Percentiles rank a stretch among this genome's conserved stretches.
These are phyloP conservation scores for Entomyzon cyanotis DNA, from an alignment of 2,113 vertebrate genomes.

Conservation along the genomic window DNA sequence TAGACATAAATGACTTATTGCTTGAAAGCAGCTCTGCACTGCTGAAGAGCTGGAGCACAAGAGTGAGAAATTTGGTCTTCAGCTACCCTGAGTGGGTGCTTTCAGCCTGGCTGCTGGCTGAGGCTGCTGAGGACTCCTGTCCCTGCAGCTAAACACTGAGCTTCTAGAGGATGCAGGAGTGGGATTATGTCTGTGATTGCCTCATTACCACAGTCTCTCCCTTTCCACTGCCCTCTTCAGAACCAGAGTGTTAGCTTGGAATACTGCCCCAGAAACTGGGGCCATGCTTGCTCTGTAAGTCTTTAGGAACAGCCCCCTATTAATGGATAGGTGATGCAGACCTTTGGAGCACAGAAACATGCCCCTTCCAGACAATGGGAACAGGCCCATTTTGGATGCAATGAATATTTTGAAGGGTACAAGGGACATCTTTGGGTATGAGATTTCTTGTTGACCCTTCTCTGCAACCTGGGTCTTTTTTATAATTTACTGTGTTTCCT, in stretches of 20 bases:
- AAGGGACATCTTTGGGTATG: not conserved
- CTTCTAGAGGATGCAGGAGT: not conserved
- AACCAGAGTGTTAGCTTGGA: not conserved
- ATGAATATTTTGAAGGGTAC: not conserved
- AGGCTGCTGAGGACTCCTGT: not conserved
- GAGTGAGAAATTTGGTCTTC: not conserved
- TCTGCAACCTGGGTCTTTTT: not conserved
- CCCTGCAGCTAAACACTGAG: not conserved
- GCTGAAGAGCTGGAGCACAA: not conserved
- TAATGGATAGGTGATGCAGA: not conserved
- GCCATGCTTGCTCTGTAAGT: not conserved
- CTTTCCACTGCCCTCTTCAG: not conserved
- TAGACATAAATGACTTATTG: conserved; percentile 5
- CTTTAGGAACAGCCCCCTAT: not conserved
- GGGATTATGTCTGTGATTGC: not conserved
- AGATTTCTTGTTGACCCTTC: not conserved
- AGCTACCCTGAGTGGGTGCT: not conserved
- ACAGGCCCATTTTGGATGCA: not conserved
- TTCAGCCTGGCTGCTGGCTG: not conserved
- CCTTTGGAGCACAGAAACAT: not conserved
- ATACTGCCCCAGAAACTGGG: not conserved
- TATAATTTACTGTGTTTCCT: not conserved
- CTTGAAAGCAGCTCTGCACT: not conserved
- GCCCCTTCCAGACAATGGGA: not conserved
- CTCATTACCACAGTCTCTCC: rapidly evolving